Percentiles rank a stretch among this genome's conserved stretches.
Evolutionary conservation across 1,140 invertebrate species (phyloP).

Genomic region (Neodiprion lecontei): DNA sequence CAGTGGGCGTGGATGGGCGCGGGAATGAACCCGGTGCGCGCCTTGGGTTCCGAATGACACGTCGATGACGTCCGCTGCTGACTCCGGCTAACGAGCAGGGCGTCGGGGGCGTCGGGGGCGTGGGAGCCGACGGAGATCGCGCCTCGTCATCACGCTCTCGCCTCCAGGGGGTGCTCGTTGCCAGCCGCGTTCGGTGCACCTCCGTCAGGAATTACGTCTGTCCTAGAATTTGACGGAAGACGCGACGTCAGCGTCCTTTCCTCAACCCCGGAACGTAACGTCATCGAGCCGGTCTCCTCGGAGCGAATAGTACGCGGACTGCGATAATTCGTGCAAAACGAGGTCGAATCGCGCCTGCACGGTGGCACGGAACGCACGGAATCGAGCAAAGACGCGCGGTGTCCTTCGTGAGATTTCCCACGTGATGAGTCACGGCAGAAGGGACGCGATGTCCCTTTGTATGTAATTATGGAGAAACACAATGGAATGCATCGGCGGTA

Average conservation of each 20-base stretch:
- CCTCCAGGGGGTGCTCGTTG: constrained; percentile 26
- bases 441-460: constrained; percentile 19
- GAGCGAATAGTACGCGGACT: too few species aligned
- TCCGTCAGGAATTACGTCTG: constrained; percentile 38
- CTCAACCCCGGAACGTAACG: too few species aligned
- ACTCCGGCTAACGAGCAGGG: constrained; percentile 62
- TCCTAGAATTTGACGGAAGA: constrained; percentile 44
- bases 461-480: constrained; percentile 51
- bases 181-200: neutral
- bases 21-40: constrained; percentile 34
- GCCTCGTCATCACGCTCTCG: constrained; percentile 56
- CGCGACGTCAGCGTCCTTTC: constrained; percentile 40
- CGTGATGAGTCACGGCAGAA: constrained; percentile 25
- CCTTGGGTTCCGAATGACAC: constrained; percentile 55
- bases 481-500: constrained; percentile 50
- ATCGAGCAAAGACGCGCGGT: neutral
- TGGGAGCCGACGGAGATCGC: constrained; percentile 47
- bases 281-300: constrained; percentile 35
- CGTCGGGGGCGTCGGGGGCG: constrained; percentile 48
- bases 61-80: constrained; percentile 63
- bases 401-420: constrained; percentile 19
- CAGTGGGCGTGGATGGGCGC: constrained; percentile 43
- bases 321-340: too few species aligned
- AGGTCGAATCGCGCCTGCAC: too few species aligned
- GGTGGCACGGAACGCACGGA: neutral